Percentiles rank a stretch among this genome's conserved stretches.
Evolutionary conservation across 2,797 vertebrate genomes (phyloP).

Genomic region (Enteromius unitaeniatus): DNA sequence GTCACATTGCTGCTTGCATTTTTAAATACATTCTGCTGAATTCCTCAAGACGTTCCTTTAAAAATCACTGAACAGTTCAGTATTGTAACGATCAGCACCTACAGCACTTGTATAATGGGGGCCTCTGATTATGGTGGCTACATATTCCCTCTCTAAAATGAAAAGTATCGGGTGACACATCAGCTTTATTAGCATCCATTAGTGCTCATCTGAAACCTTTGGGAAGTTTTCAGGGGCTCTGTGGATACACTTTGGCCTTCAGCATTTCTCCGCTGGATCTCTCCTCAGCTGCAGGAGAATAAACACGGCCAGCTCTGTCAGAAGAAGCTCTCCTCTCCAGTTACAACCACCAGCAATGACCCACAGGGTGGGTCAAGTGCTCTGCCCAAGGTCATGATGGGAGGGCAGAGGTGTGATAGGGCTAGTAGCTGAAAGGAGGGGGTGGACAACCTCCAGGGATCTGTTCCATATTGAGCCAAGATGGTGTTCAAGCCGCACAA

Average conservation of each 20-base stretch:
- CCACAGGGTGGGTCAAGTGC: constrained; percentile 36
- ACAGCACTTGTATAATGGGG: neutral
- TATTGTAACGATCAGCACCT: neutral
- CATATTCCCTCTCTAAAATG: neutral
- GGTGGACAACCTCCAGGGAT: constrained; percentile 17
- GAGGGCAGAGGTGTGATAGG: constrained; percentile 12
- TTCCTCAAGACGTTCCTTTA: neutral
- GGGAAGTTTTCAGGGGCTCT: constrained; percentile 5
- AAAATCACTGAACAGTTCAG: neutral
- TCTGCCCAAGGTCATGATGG: constrained; percentile 38
- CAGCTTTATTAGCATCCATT: constrained; percentile 29
- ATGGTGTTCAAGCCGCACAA: constrained; percentile 17
- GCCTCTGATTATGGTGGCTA: constrained; percentile 7
- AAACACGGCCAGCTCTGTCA: neutral
- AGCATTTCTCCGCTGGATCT: constrained; percentile 21
- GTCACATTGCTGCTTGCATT: neutral
- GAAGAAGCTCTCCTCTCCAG: constrained; percentile 25
- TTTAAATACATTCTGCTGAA: neutral
- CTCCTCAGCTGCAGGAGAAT: neutral
- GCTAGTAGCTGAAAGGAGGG: constrained; percentile 5
- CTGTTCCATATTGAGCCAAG: constrained; percentile 28
- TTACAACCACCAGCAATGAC: constrained; percentile 40
- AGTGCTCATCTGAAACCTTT: constrained; percentile 10
- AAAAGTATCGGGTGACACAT: constrained; percentile 20
- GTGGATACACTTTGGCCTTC: neutral